phyloP scores from a whole-genome alignment of 2,888 invertebrate species.

The Metallyticus violacea region DNA sequence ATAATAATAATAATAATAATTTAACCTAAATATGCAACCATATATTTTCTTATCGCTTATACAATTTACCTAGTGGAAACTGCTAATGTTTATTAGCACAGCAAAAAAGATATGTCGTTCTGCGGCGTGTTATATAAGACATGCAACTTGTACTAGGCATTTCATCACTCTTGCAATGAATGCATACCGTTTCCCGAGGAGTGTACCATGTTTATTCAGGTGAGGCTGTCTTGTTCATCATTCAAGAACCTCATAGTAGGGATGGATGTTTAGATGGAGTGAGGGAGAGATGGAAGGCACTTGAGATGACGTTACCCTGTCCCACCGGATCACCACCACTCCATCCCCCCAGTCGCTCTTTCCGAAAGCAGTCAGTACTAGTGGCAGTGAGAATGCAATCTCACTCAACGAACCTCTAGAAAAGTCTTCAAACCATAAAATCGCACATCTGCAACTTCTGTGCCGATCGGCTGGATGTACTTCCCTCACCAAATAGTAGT shows the following conservation, averaged over 20 bases:
- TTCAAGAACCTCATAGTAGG: neutral
- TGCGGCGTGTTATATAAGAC: neutral
- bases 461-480: neutral
- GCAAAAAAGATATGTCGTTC: neutral
- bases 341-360: neutral
- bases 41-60: too few relatives aligned
- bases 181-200: constrained; percentile 10
- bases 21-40: too few relatives aligned
- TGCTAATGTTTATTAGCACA: neutral
- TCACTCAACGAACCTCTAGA: neutral
- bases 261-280: neutral
- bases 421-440: neutral
- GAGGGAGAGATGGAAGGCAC: neutral
- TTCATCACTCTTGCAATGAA: constrained; percentile 10
- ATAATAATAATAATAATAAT: too few relatives aligned
- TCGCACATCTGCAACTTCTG: neutral
- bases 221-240: constrained; percentile 3
- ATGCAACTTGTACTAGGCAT: too few relatives aligned
- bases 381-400: neutral
- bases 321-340: neutral
- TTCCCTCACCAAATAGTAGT: neutral
- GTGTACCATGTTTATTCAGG: constrained; percentile 13
- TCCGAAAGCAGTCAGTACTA: neutral
- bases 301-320: neutral
- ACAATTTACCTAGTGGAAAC: neutral